These are phyloP conservation scores for Crypturellus undulatus DNA, from an alignment of 2,113 vertebrate genomes.

Conservation along the genomic window DNA sequence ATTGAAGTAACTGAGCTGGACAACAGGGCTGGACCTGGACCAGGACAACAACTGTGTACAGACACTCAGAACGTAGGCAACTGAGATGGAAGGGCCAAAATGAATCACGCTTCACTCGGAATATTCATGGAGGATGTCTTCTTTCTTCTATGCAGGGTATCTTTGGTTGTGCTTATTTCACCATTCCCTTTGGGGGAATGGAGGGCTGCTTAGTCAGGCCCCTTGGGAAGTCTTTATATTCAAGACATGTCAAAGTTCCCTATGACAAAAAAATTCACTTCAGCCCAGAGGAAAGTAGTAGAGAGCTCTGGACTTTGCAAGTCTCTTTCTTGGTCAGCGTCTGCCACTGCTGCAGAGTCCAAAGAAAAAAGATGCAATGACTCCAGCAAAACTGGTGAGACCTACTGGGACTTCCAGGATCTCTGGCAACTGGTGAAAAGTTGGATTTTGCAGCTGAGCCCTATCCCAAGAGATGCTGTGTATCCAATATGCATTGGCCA, in stretches of 20 bases:
- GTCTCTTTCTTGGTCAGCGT: neutral
- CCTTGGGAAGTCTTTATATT: neutral
- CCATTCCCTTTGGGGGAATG: neutral
- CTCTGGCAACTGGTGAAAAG: accelerated
- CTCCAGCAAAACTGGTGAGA: neutral
- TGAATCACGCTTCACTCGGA: neutral
- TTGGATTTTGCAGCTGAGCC: neutral
- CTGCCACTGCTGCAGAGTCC: neutral
- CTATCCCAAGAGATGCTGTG: neutral
- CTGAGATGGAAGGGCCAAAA: neutral
- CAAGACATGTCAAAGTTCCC: neutral
- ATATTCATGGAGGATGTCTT: neutral
- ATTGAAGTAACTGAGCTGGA: conserved; percentile 61
- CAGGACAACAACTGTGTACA: conserved; percentile 62
- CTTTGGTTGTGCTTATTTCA: neutral
- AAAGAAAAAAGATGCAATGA: neutral
- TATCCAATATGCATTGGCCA: accelerated
- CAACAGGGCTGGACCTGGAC: conserved; percentile 50
- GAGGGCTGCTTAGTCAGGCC: neutral
- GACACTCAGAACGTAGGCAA: neutral
- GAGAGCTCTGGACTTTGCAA: neutral
- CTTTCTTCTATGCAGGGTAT: conserved; percentile 46
- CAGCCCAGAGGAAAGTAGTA: neutral
- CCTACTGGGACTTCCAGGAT: accelerated
- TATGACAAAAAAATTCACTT: neutral